Percentiles rank a stretch among this genome's conserved stretches.
Conservation (phyloP, 2,113 vertebrate species). For the Tympanuchus pallidicinctus region DNA sequence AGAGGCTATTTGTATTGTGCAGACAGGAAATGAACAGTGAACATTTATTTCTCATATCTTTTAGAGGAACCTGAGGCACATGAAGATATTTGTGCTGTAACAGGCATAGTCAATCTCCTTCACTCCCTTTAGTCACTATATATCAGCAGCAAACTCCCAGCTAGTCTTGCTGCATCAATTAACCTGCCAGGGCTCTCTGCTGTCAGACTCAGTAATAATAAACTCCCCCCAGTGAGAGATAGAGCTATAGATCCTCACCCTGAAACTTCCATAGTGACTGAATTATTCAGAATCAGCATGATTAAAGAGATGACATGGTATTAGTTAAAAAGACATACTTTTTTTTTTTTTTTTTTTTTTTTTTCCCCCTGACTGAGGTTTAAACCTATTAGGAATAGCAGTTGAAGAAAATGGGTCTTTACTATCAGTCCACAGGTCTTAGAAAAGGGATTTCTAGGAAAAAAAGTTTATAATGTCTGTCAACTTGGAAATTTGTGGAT, state of each 20-base stretch:
- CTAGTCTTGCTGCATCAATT: constrained; percentile 82
- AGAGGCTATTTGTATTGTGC: constrained; percentile 84
- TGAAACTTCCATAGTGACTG: constrained; percentile 74
- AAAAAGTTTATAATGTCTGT: constrained; percentile 57
- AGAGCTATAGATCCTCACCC: constrained; percentile 75
- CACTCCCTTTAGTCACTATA: constrained; percentile 78
- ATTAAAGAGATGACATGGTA: constrained; percentile 83
- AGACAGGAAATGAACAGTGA: constrained; percentile 83
- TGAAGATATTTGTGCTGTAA: constrained; percentile 84
- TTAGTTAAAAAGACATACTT: constrained; percentile 79
- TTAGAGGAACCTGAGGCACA: constrained; percentile 81
- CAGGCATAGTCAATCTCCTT: constrained; percentile 81
- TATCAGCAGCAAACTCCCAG: constrained; percentile 80
- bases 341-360: background rate
- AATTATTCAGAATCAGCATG: constrained; percentile 83
- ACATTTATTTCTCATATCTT: constrained; percentile 86
- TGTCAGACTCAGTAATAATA: constrained; percentile 81
- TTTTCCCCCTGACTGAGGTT: constrained; percentile 44
- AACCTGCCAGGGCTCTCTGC: constrained; percentile 81
- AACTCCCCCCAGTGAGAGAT: constrained; percentile 72
- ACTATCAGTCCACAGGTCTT: background rate
- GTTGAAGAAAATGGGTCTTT: constrained; percentile 17
- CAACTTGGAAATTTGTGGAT: constrained; percentile 59
- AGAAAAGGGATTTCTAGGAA: constrained; percentile 50
- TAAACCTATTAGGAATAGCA: constrained; percentile 74